Percentiles rank a stretch among this genome's conserved stretches.
Evolutionary conservation across 2,797 vertebrate species (phyloP).

Genomic region (Sebastes hubbsi): DNA sequence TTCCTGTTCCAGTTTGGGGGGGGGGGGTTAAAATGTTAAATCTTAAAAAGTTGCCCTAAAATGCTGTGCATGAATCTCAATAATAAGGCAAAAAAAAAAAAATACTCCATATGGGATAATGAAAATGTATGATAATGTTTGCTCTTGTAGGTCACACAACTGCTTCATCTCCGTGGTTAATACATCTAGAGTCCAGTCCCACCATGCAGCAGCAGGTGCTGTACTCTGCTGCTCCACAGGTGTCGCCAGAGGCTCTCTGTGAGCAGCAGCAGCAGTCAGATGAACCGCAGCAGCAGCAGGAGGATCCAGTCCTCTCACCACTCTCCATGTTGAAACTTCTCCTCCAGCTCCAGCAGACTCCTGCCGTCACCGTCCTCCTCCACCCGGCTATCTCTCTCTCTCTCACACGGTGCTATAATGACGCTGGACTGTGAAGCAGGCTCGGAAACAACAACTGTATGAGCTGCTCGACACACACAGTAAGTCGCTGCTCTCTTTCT

Average conservation of each 20-base stretch:
- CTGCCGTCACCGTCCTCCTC: neutral
- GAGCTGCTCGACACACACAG: constrained; percentile 50
- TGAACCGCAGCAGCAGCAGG: constrained; percentile 29
- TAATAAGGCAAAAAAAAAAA: neutral
- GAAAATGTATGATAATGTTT: neutral
- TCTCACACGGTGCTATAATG: constrained; percentile 16
- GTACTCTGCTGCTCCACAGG: constrained; percentile 40
- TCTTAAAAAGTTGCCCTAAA: neutral
- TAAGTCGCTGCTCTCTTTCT: constrained; percentile 54
- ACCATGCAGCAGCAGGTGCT: constrained; percentile 19
- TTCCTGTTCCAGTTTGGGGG: neutral
- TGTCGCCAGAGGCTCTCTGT: constrained; percentile 45
- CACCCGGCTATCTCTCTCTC: neutral
- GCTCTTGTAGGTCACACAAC: neutral
- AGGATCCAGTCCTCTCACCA: constrained; percentile 45
- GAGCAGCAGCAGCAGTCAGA: constrained; percentile 4
- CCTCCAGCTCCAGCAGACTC: constrained; percentile 30
- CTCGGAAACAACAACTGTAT: constrained; percentile 37
- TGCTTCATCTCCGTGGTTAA: neutral
- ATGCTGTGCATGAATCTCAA: neutral
- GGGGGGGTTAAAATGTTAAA: neutral
- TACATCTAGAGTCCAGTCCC: neutral
- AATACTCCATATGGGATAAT: neutral
- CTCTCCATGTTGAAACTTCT: constrained; percentile 77
- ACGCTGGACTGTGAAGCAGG: constrained; percentile 45